Conservation (phyloP, 1,140 invertebrate species). For the Chironomus striatipennis region DNA sequence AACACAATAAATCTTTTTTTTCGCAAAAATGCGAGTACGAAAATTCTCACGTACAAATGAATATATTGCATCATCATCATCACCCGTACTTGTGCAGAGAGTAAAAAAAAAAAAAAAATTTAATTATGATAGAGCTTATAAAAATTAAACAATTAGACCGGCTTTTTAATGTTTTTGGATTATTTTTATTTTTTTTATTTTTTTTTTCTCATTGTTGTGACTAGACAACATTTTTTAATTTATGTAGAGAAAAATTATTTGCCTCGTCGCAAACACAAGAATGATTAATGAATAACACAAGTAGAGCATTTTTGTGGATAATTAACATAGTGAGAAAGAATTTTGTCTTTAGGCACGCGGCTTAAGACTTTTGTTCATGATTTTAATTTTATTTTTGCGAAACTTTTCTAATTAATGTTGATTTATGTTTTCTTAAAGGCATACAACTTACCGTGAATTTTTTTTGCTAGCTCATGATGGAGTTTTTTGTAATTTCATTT, state of each 20-base stretch:
- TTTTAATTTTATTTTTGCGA: background rate
- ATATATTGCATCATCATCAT: no score
- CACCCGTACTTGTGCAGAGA: no score
- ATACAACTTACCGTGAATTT: background rate
- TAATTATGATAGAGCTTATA: background rate
- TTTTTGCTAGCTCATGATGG: background rate
- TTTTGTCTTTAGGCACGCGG: background rate
- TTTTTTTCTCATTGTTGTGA: background rate
- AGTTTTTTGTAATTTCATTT: background rate
- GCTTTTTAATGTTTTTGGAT: background rate
- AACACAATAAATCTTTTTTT: no score
- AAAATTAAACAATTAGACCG: background rate
- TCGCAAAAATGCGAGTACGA: no score
- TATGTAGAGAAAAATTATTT: no score
- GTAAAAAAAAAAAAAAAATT: no score
- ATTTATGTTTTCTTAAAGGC: background rate
- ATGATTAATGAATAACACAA: conserved; percentile 7
- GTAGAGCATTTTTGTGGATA: background rate
- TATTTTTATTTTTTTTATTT: background rate
- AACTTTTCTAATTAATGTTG: conserved; percentile 3
- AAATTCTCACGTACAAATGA: no score
- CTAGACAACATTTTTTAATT: background rate
- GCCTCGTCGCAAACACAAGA: background rate
- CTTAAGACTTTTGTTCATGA: no score
- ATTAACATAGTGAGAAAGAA: conserved; percentile 1